These are phyloP conservation scores for Rhinolophus ferrumequinum DNA, from an alignment of 2,113 vertebrate genomes.

Conservation along the genomic window DNA sequence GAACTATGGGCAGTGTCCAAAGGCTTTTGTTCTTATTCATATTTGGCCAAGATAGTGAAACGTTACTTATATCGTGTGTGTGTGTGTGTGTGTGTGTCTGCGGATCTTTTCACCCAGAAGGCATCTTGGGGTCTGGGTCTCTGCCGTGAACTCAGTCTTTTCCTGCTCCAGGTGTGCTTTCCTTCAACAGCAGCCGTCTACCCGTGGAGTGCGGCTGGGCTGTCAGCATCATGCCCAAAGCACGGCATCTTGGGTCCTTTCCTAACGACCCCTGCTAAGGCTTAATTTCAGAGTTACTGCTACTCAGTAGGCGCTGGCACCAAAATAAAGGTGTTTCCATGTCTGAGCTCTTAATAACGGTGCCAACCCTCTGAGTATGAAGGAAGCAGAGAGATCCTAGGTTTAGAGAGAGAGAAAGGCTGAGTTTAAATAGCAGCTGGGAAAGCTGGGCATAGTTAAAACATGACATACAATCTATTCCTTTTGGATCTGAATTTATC, in stretches of 20 bases:
- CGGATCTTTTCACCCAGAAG: neutral
- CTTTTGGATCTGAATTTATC: neutral
- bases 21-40: neutral
- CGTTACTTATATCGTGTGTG: neutral
- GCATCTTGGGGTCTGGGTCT: neutral
- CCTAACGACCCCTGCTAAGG: neutral
- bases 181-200: neutral
- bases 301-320: neutral
- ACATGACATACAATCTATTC: neutral
- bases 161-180: neutral
- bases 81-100: neutral
- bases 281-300: neutral
- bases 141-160: neutral
- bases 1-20: neutral
- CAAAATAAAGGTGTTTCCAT: neutral
- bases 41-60: neutral
- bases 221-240: neutral
- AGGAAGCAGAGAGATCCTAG: neutral
- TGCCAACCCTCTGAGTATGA: neutral
- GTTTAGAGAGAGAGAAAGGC: neutral
- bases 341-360: neutral
- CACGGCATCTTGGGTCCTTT: neutral
- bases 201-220: neutral
- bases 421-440: neutral
- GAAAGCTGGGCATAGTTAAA: neutral